Evolutionary conservation across 1,140 invertebrate species (phyloP).

Genomic region (Contarinia nasturtii): DNA sequence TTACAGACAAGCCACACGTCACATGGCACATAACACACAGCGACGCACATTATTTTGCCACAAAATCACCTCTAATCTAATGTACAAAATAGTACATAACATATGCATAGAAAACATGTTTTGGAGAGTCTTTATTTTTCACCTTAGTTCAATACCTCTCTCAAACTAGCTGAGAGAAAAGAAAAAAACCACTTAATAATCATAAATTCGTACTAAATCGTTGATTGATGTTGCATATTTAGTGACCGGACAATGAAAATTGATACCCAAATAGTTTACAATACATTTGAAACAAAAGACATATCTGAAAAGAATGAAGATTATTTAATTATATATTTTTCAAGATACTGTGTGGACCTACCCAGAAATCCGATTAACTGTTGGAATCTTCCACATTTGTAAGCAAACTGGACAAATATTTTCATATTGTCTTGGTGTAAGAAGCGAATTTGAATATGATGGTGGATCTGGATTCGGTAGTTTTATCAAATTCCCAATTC

Average conservation of each 20-base stretch:
- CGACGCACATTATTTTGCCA: too few species aligned
- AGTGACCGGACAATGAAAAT: not conserved
- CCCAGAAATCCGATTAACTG: not conserved
- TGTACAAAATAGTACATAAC: too few species aligned
- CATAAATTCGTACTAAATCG: conserved; percentile 2
- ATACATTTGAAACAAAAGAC: conserved; percentile 4
- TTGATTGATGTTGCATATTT: conserved; percentile 1
- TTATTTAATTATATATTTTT: not conserved
- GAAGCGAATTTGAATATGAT: not conserved
- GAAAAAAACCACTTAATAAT: not conserved
- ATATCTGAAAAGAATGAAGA: not conserved
- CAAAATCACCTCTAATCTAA: too few species aligned
- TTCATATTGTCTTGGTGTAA: not conserved
- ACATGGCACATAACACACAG: too few species aligned
- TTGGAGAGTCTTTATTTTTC: too few species aligned
- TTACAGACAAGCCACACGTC: too few species aligned
- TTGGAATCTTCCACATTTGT: conserved; percentile 1
- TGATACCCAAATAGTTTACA: not conserved
- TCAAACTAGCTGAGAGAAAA: too few species aligned
- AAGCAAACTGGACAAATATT: conserved; percentile 2
- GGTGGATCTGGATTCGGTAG: conserved; percentile 1
- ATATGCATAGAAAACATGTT: too few species aligned
- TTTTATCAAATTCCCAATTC: not conserved
- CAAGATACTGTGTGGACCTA: not conserved
- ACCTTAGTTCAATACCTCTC: too few species aligned